These are phyloP conservation scores for Thera obeliscata DNA, from an alignment of 2,888 invertebrate genomes.

Conservation along the genomic window DNA sequence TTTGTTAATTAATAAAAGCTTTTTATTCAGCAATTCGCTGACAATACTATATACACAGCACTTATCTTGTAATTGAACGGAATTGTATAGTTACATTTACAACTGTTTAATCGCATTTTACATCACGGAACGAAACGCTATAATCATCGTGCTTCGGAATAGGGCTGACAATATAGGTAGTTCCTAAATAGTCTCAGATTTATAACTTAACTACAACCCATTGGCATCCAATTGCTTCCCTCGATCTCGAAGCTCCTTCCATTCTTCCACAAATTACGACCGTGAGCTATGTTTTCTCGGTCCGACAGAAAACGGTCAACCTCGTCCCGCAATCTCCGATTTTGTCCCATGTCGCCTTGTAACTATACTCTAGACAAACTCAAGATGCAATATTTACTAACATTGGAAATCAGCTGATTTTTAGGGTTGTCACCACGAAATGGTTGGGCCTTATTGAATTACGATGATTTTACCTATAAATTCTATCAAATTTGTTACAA, in stretches of 20 bases:
- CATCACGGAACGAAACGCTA: slow-evolving; percentile 43
- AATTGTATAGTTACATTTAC: slow-evolving; percentile 56
- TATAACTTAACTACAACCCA: no score
- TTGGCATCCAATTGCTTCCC: no score
- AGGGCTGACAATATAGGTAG: slow-evolving; percentile 31
- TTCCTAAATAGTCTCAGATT: no score
- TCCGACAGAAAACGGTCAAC: background rate
- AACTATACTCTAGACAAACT: no score
- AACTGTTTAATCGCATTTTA: slow-evolving; percentile 50
- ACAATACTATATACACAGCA: slow-evolving; percentile 50
- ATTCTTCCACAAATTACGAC: background rate
- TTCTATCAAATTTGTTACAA: no score
- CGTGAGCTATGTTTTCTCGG: background rate
- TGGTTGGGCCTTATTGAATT: no score
- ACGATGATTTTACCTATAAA: no score
- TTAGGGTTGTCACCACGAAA: no score
- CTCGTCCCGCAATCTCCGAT: background rate
- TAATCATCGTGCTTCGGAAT: slow-evolving; percentile 38
- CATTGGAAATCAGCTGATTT: no score
- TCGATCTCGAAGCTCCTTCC: background rate
- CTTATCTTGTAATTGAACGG: slow-evolving; percentile 62
- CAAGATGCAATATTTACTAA: no score
- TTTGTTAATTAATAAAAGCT: slow-evolving; percentile 30
- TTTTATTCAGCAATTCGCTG: slow-evolving; percentile 37
- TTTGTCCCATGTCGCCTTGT: no score